phyloP scores from a whole-genome alignment of 1,140 invertebrate species.

The Drosophila auraria region DNA sequence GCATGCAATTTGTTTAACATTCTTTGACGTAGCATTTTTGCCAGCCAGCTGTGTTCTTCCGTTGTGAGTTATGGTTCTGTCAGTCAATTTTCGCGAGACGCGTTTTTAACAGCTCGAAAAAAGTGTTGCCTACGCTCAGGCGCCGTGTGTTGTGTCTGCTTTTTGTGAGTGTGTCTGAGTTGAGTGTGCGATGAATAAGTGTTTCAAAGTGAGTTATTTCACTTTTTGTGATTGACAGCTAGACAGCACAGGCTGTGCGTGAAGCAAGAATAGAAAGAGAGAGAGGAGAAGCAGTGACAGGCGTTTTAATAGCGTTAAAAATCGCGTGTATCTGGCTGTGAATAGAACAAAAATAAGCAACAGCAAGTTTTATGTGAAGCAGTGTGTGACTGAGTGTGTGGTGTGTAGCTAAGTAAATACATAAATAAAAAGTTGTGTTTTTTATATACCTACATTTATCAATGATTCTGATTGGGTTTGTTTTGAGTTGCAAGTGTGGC shows the following conservation, averaged over 20 bases:
- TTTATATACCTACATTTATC: constrained; percentile 56
- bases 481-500: constrained; percentile 40
- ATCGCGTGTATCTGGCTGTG: constrained; percentile 48
- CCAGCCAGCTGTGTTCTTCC: background rate
- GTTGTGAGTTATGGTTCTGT: background rate
- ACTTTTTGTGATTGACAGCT: constrained; percentile 47
- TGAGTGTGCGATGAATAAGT: constrained; percentile 12
- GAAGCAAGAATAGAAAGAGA: constrained; percentile 25
- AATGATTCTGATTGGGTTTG: constrained; percentile 29
- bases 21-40: background rate
- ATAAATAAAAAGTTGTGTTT: background rate
- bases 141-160: background rate
- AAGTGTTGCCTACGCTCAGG: constrained; percentile 24
- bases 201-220: constrained; percentile 33
- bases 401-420: constrained; percentile 12
- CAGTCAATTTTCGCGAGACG: background rate
- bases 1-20: background rate
- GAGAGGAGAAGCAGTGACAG: constrained; percentile 40
- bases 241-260: constrained; percentile 37
- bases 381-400: constrained; percentile 1
- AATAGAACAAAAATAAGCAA: constrained; percentile 42
- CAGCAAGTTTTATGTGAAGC: constrained; percentile 32
- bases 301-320: constrained; percentile 60
- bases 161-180: background rate
- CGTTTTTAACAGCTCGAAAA: background rate